Conservation (phyloP, 2,888 invertebrate genomes). For the Notodonta dromedarius region DNA sequence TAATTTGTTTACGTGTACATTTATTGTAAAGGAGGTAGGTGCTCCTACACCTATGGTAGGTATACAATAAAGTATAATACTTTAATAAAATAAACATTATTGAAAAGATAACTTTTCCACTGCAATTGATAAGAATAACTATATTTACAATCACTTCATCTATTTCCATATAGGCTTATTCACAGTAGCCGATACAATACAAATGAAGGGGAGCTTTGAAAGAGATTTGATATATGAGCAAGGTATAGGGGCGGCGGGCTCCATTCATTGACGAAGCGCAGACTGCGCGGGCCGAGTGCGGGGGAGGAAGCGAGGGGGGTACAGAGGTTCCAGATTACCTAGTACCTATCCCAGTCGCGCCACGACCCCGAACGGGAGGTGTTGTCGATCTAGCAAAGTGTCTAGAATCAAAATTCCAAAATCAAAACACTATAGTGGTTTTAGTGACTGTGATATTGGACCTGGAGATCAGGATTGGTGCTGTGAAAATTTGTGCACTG, state of each 20-base stretch:
- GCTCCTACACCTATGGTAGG: too few species aligned
- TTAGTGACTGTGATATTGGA: constrained; percentile 18
- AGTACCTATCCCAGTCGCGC: constrained; percentile 61
- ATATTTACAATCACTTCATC: constrained; percentile 62
- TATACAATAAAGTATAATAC: constrained; percentile 6
- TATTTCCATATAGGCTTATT: constrained; percentile 75
- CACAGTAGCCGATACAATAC: constrained; percentile 65
- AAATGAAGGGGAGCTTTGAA: constrained; percentile 63
- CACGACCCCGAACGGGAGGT: constrained; percentile 31
- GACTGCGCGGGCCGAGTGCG: constrained; percentile 66
- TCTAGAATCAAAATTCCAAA: constrained; percentile 9
- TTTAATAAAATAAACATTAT: constrained; percentile 13
- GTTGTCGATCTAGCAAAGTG: constrained; percentile 28
- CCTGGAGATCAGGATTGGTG: constrained; percentile 10
- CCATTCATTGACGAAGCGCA: constrained; percentile 78
- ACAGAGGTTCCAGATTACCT: constrained; percentile 60
- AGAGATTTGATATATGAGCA: constrained; percentile 62
- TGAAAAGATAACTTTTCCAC: constrained; percentile 22
- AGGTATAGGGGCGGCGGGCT: constrained; percentile 58
- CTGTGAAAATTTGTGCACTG: constrained; percentile 12
- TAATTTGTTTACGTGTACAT: too few species aligned
- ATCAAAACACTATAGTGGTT: constrained; percentile 29
- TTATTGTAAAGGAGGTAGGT: too few species aligned
- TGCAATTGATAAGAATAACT: constrained; percentile 38
- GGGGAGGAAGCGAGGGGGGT: constrained; percentile 39